Conservation (phyloP, 1,140 invertebrate genomes). For the Scaptomyza montana region DNA sequence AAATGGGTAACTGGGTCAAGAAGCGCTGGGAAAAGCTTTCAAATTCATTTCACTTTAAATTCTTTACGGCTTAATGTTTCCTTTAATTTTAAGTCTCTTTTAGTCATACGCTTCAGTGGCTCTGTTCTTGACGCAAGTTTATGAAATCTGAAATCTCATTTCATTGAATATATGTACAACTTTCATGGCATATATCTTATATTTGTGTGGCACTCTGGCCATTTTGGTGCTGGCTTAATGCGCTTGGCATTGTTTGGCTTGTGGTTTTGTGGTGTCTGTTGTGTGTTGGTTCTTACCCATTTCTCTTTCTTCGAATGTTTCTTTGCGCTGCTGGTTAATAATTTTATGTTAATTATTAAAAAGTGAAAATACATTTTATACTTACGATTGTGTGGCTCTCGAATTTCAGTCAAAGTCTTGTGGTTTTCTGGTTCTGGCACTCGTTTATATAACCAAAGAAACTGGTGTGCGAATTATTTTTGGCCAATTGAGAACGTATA, state of each 20-base stretch:
- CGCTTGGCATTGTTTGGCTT: conserved; percentile 55
- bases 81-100: conserved; percentile 48
- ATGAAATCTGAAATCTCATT: conserved; percentile 56
- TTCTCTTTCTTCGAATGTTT: conserved; percentile 34
- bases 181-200: conserved; percentile 70
- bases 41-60: conserved; percentile 78
- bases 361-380: conserved; percentile 74
- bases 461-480: neutral
- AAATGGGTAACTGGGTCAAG: conserved; percentile 80
- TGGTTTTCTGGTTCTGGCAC: conserved; percentile 41
- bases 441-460: conserved; percentile 63
- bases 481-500: conserved; percentile 24
- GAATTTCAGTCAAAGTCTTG: conserved; percentile 22
- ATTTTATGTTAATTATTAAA: conserved; percentile 83
- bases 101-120: conserved; percentile 50
- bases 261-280: neutral
- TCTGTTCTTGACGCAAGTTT: conserved; percentile 64
- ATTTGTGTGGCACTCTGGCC: conserved; percentile 7
- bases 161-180: conserved; percentile 65
- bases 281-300: conserved; percentile 28
- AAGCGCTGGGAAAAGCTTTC: conserved; percentile 67
- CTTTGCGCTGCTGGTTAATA: conserved; percentile 68
- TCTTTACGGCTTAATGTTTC: conserved; percentile 62
- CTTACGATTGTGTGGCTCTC: conserved; percentile 47
- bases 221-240: conserved; percentile 50